A percentile compares a stretch with the other conserved stretches of the same genome.
These are phyloP conservation scores for Tethya wilhelma DNA, from an alignment of 37 sponge, comb jelly and placozoan species.

Conservation along the genomic window DNA sequence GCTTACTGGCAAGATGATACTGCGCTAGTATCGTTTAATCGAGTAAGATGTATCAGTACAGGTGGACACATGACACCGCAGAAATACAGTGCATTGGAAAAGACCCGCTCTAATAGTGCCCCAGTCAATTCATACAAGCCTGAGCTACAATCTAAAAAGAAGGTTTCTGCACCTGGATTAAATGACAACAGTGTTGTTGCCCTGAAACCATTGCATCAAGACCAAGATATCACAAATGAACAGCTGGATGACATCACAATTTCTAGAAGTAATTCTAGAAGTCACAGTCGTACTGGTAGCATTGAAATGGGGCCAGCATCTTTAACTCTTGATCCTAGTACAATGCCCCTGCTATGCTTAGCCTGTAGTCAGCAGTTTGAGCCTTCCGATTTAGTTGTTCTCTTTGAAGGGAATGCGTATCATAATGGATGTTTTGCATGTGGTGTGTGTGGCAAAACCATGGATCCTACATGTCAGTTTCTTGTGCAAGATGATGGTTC, in stretches of 20 bases:
- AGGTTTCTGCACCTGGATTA: too few species aligned
- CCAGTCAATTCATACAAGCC: not conserved
- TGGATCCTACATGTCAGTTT: slow-evolving; percentile 32
- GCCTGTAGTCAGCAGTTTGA: slow-evolving; percentile 2
- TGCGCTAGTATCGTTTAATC: slow-evolving; percentile 1
- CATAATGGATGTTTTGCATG: slow-evolving; percentile 56
- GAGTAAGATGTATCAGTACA: slow-evolving; percentile 14
- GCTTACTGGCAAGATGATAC: slow-evolving; percentile 29
- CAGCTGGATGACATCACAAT: not conserved
- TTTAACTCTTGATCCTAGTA: too few species aligned
- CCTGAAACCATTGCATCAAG: too few species aligned
- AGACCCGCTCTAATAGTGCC: not conserved
- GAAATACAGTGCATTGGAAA: not conserved
- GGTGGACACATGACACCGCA: not conserved
- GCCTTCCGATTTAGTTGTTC: slow-evolving; percentile 10
- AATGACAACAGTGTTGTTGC: too few species aligned
- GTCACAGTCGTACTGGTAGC: not conserved
- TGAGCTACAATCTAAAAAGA: not conserved
- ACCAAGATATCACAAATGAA: too few species aligned
- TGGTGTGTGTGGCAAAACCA: slow-evolving; percentile 27
- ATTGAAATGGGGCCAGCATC: not conserved
- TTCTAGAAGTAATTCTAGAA: not conserved
- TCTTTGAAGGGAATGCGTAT: slow-evolving; percentile 28
- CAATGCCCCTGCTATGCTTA: not conserved
- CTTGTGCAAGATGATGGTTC: slow-evolving; percentile 41